Base-by-base conservation (phyloP, 2,113 vertebrate genomes). In the Strix aluco region DNA sequence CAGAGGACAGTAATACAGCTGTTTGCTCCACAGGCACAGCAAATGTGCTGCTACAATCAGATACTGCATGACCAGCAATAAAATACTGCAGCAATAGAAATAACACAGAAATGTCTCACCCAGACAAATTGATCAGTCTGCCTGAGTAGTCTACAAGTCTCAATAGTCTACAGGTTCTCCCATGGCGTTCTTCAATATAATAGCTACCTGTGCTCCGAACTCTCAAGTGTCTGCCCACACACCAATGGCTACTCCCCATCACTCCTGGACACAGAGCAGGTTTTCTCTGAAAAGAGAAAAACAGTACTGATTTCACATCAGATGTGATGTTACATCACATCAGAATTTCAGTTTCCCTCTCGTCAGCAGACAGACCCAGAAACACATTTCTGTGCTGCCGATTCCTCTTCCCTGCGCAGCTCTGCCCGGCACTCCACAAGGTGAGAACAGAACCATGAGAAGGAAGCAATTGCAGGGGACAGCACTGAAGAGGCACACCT, bases 111-210 rank as follows among this genome's bases (percentile, higher is more conserved):
- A 49, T 29, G 30, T 49, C 34, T 32, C 27, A 12, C 42, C 18
- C n/a, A 36, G 46, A 16, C 62, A 75, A 73, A 69, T 13, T 52
- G 20, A 80, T 30, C 29, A 7, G 15, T 61, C 73, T 61, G 21
- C n/a, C 25, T 14, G 42, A 51, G 34, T 4, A 40, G 17, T 51
- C 70, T 66, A 11, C 26, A 65, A 49, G 21, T 27, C 49, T 66
- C 51, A 92, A 25, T 2, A 7, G 29, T 61, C 59, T 66, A 14
- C 2, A 8, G 58, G 69, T 51, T 70, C 55, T 84, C 55, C 30
- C 73, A 62, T 0, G 0, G 42, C 34, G 11, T 25, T 40, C 20
- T 70, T 57, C 55, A 42, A 11, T 19, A 17, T 18, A 30, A 34
- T 8, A 85, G 20, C 23, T 52, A 6, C 40, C 65, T 86, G 25